A percentile compares a stretch with the other conserved stretches of the same genome.
Evolutionary conservation across 64 coral and sea anemone species (phyloP).

Genomic region (Stichodactyla mertensii): DNA sequence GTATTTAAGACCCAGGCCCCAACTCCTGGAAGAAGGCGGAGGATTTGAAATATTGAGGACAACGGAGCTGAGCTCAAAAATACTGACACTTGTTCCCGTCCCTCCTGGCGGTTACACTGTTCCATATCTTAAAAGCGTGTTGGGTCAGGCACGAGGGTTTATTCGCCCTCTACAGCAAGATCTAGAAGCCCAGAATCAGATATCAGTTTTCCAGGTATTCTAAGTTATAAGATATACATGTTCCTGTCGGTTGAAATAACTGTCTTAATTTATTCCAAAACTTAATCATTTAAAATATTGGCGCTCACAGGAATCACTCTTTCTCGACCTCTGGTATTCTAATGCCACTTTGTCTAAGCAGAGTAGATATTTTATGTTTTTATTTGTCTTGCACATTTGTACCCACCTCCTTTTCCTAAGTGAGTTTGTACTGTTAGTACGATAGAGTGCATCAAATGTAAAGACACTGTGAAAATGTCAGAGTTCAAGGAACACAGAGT

Average conservation of each 20-base stretch:
- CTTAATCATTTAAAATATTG: background rate
- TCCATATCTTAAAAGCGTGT: slow-evolving; percentile 25
- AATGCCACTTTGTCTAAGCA: background rate
- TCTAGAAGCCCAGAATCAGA: background rate
- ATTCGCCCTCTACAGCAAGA: slow-evolving; percentile 38
- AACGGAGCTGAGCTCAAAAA: slow-evolving; percentile 40
- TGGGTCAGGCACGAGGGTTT: slow-evolving; percentile 48
- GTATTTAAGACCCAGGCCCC: too few species aligned
- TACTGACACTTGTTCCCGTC: slow-evolving; percentile 32
- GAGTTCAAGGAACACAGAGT: background rate
- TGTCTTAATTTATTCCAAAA: background rate
- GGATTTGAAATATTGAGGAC: slow-evolving; percentile 49
- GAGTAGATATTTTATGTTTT: background rate
- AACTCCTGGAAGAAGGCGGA: slow-evolving; percentile 26
- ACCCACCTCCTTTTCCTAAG: too few species aligned
- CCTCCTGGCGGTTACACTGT: slow-evolving; percentile 23
- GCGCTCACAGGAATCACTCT: too few species aligned
- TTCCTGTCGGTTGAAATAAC: too few species aligned
- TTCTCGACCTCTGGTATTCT: too few species aligned
- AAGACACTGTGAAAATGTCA: background rate
- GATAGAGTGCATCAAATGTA: background rate
- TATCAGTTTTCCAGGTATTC: background rate
- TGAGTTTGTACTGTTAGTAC: too few species aligned
- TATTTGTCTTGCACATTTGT: too few species aligned
- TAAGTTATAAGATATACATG: too few species aligned